Evolutionary conservation across 1,140 invertebrate genomes (phyloP), one percentile per base, ranked within the genome.

Genomic region (Drosophila sp.): DNA sequence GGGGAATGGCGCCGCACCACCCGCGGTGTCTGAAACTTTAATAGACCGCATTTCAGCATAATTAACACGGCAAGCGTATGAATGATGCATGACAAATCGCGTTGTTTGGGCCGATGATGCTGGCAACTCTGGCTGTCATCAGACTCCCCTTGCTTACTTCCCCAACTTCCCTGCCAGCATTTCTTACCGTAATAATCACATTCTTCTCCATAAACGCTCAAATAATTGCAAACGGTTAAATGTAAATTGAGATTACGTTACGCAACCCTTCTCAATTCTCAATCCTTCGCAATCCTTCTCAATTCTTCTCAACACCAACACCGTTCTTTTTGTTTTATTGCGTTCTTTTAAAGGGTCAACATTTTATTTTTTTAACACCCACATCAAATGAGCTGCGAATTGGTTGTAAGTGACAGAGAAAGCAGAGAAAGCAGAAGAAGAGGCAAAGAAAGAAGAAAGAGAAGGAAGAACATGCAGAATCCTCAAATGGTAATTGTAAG

Each of bases 11-110:
- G 18, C 18, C 13, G 40, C 53, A 57, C 53, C 59, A 59, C 67
- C 53, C 51, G 53, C 45, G 61, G 67, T 72, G 77, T 38, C 51
- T 89, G 56, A 89, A 89, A 83, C 73, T 89, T 89, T 89, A 89
- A 89, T 89, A 89, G 73, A 89, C 83, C 79, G 83, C 81, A 89
- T 83, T 89, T 83, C 79, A 69, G 84, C 76, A 89, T 89, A 89
- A 89, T 89, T 89, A 89, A 89, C 83, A 89, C 84, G 83, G 72
- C 71, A 63, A 77, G 76, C 76, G 69, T 54, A 83, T 87, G 72
- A 87, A 87, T 82, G 79, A 89, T 87, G 83, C 83, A 87, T 83
- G 83, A 77, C 57, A 59, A 72, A 78, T 69, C 64, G 71, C 50
- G n/a, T n/a, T 61, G 46, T 9, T 9, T 50, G 63, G 36, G 14